These are phyloP conservation scores for Drosophila pseudotakahashii DNA, from an alignment of 2,888 invertebrate species.

Conservation along the genomic window DNA sequence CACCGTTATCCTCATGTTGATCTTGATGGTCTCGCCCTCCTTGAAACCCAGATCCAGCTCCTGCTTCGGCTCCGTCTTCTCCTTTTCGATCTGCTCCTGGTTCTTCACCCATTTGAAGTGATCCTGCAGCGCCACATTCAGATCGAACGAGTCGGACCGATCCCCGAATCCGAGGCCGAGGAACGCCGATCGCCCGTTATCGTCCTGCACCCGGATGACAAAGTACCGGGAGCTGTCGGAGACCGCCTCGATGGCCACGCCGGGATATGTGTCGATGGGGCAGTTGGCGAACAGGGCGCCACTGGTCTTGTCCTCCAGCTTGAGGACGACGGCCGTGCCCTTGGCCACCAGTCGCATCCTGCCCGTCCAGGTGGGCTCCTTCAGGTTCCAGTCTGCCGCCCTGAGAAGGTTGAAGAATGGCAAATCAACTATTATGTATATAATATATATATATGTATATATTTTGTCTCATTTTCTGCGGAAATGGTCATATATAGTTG, in stretches of 20 bases:
- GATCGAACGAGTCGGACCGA: conserved; percentile 98
- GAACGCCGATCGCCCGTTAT: conserved; percentile 95
- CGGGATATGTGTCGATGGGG: conserved; percentile 97
- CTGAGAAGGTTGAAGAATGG: conserved; percentile 85
- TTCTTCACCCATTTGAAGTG: conserved; percentile 98
- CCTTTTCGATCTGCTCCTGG: conserved; percentile 91
- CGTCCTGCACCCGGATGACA: conserved; percentile 97
- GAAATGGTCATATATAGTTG: not conserved
- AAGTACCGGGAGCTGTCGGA: conserved; percentile 99
- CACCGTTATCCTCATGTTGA: conserved; percentile 98
- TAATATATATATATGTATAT: no score
- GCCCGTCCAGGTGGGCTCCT: conserved; percentile 99
- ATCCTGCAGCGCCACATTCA: conserved; percentile 99
- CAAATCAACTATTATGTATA: not conserved
- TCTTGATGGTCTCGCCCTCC: conserved; percentile 99
- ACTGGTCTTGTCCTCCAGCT: conserved; percentile 96
- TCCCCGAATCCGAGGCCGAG: conserved; percentile 99
- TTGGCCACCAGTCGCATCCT: conserved; percentile 96
- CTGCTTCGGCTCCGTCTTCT: conserved; percentile 90
- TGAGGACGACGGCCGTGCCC: conserved; percentile 93
- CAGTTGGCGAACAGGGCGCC: conserved; percentile 98
- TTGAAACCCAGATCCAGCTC: conserved; percentile 98
- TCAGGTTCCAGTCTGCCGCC: conserved; percentile 99
- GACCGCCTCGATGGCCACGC: conserved; percentile 97
- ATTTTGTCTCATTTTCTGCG: not conserved